Evolutionary conservation across 30 jellyfish, hydroid and myxozoan genomes (phyloP), one percentile per base, ranked within the genome.

Genomic region (Morbakka virulenta): DNA sequence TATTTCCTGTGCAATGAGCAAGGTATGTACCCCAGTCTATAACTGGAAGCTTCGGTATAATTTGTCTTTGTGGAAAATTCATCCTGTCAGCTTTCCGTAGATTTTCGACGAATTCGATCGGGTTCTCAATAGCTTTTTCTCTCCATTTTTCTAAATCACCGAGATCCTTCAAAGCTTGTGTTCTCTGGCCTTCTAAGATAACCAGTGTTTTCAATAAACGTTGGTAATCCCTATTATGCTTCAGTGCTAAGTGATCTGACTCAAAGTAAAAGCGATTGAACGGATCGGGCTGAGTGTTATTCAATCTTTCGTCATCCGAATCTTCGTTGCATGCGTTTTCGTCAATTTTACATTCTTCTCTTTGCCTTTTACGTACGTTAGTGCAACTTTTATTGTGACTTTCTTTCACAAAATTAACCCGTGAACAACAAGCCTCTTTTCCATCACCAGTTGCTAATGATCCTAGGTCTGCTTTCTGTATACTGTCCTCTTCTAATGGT

Each of bases 221-320:
- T 28, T 89, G 95, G 48, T 89, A 89, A 52, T 89, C 97, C 79
- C 68, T 77, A 78, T 89, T 89, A 53, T 89, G 86, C 74, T 89
- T 89, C 67, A 89, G 50, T 0, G 95, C 97, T 68, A 89, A 64
- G 29, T 89, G 97, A 83, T 83, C 95, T 0, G 95, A 83, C 69
- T 89, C 97, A 69, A 89, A 83, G 32, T 78, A 68, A 50, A 82
- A 89, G 31, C 90, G 85, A 22, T 70, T 69, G 25, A 69, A 73
- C 28, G 27, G 52, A 28, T 87, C 83, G 36, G 24, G 33, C 32
- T 17, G 66, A 11, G 28, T 79, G 14, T 72, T 77, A 63, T 77
- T 93, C 34, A 62, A 50, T 49, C 20, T 27, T 2, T 74, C 93
- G 32, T 76, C 94, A 22, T 71, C 83, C 29, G 72, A 25, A 32